Conservation (phyloP, 2,113 vertebrate genomes). For the Lycaon pictus region DNA sequence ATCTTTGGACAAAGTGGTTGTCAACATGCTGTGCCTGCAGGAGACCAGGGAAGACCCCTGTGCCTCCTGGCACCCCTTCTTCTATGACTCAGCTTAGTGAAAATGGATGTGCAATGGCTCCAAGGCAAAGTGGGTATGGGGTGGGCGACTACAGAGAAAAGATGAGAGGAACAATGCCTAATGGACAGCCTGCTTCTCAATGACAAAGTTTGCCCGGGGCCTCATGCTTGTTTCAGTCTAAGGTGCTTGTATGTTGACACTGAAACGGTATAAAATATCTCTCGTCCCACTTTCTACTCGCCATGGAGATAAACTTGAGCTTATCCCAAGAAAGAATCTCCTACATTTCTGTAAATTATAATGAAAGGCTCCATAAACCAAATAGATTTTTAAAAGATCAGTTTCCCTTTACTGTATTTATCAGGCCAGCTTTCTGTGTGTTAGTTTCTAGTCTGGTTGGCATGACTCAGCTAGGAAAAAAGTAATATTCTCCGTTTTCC, state of each 20-base stretch:
- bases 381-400: not conserved
- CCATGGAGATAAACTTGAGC: not conserved
- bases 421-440: not conserved
- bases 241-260: not conserved
- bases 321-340: not conserved
- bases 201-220: not conserved
- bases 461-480: not conserved
- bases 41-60: not conserved
- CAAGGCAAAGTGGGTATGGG: not conserved
- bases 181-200: not conserved
- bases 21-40: not conserved
- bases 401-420: not conserved
- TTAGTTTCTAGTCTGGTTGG: not conserved
- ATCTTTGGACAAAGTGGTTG: not conserved
- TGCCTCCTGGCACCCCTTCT: not conserved
- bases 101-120: accelerated
- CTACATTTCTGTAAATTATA: constrained; percentile 25
- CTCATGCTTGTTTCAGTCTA: not conserved
- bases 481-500: constrained; percentile 22
- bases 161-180: not conserved
- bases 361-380: constrained; percentile 7
- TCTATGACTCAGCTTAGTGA: not conserved
- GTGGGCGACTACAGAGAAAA: not conserved
- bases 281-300: not conserved
- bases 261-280: not conserved